Percentiles rank a stretch among this genome's conserved stretches.
phyloP scores from a whole-genome alignment of 2,888 invertebrate genomes.

The Caenorhabditis zanzibari region DNA sequence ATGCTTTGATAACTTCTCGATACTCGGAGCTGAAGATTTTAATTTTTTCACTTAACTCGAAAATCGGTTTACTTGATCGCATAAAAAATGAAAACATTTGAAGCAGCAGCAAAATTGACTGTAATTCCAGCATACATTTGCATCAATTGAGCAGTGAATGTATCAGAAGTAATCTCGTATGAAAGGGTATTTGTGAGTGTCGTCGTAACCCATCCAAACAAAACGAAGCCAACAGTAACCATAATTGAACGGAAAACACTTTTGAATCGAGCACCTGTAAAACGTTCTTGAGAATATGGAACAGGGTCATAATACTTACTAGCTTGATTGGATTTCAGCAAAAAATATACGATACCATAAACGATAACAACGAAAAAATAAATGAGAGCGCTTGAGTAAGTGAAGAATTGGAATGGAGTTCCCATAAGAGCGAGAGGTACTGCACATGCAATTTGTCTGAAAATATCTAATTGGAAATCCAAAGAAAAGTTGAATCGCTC shows the following conservation, averaged over 20 bases:
- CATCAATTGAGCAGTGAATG: slow-evolving; percentile 42
- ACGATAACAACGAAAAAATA: slow-evolving; percentile 56
- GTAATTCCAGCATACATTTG: slow-evolving; percentile 72
- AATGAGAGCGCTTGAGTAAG: slow-evolving; percentile 61
- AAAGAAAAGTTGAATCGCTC: neutral
- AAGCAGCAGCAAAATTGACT: slow-evolving; percentile 65
- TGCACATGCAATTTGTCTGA: slow-evolving; percentile 46
- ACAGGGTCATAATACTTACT: slow-evolving; percentile 5
- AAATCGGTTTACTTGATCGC: slow-evolving; percentile 62
- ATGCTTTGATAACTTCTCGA: slow-evolving; percentile 51
- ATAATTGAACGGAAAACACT: slow-evolving; percentile 65
- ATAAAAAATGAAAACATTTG: slow-evolving; percentile 68
- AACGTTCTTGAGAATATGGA: neutral
- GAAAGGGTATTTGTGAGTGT: slow-evolving; percentile 62
- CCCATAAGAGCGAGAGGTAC: slow-evolving; percentile 61
- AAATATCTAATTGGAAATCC: neutral
- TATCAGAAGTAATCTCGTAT: slow-evolving; percentile 41
- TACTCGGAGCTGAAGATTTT: slow-evolving; percentile 59
- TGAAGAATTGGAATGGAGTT: slow-evolving; percentile 58
- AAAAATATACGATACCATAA: slow-evolving; percentile 54
- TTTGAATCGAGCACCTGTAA: slow-evolving; percentile 64
- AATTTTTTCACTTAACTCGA: neutral
- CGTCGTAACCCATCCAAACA: slow-evolving; percentile 67
- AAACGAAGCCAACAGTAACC: slow-evolving; percentile 64
- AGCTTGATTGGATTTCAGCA: slow-evolving; percentile 51